phyloP scores from a whole-genome alignment of 1,140 invertebrate species.

The Drosophila dunni region DNA sequence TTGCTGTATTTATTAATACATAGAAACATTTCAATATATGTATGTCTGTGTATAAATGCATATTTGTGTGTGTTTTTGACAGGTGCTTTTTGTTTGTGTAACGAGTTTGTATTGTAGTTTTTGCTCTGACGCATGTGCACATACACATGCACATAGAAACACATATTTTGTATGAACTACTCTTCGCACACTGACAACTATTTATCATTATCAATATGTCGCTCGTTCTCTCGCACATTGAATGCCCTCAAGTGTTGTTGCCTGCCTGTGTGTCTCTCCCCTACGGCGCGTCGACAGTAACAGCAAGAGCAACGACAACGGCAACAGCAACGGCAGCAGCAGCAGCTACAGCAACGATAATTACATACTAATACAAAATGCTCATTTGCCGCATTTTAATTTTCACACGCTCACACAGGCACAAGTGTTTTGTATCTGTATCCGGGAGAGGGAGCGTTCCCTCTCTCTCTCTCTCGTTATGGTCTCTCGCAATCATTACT shows the following conservation, averaged over 20 bases:
- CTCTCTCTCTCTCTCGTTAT: slow-evolving; percentile 8
- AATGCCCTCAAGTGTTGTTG: slow-evolving; percentile 21
- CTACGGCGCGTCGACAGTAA: slow-evolving; percentile 37
- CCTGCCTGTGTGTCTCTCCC: slow-evolving; percentile 33
- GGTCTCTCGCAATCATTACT: slow-evolving; percentile 25
- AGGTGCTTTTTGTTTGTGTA: slow-evolving; percentile 75
- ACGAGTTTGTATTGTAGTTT: slow-evolving; percentile 66
- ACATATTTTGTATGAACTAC: not conserved
- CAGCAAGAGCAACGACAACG: slow-evolving; percentile 26
- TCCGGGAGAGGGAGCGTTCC: not conserved
- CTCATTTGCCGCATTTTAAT: slow-evolving; percentile 79
- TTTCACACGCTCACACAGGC: slow-evolving; percentile 72
- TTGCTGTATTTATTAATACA: slow-evolving; percentile 5
- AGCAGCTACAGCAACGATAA: slow-evolving; percentile 55
- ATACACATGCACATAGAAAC: slow-evolving; percentile 13
- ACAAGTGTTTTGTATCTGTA: slow-evolving; percentile 65
- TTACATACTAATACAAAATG: slow-evolving; percentile 79
- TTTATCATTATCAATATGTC: slow-evolving; percentile 63
- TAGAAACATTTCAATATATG: not conserved
- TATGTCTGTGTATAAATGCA: not conserved
- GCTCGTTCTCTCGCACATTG: slow-evolving; percentile 45
- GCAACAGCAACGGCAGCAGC: slow-evolving; percentile 29
- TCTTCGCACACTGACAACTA: slow-evolving; percentile 24
- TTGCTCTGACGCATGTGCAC: slow-evolving; percentile 61
- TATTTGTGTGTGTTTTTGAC: slow-evolving; percentile 57